Evolutionary conservation across 2,113 vertebrate genomes (phyloP), one percentile per base, ranked within the genome.

Genomic region (Cairina moschata): DNA sequence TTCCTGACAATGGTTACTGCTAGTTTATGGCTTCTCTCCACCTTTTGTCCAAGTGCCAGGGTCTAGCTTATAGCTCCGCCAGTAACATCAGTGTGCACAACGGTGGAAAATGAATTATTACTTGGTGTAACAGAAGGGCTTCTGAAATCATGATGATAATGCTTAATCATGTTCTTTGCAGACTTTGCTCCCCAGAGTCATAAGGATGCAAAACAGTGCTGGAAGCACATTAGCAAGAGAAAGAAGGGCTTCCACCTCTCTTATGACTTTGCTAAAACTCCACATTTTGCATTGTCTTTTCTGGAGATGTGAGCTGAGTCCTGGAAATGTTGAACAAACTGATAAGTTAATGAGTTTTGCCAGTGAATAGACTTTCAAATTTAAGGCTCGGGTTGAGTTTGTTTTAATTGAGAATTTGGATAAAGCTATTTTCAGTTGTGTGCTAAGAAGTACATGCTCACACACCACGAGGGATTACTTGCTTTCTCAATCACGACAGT

Each of bases 21-120:
- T 59, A 72, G 23, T 62, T 90, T n/a, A 36, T 48, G 83, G 62
- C 62, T 75, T 44, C 52, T 68, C 60, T 85, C 73, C 15, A 32
- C 11, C 17, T 34, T 14, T 5, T 26, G 17, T 80, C 59, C 40
- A 17, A 80, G 62, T 34, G 74, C 86, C 72, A 80, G 66, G 46
- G 46, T 68, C 72, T 72, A 62, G 29, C 71, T 88, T 23, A 16
- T 38, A 72, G 78, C 69, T 63, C 82, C 26, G 58, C 65, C 48
- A 22, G 62, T 40, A 86, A 79, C 14, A 83, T 6, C 5, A 3
- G 63, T 91, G 93, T 82, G 91, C 91, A 95, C 58, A 60, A 0
- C 2, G 48, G 56, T 95, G 82, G 87, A 94, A 94, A 97, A 95
- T 84, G 91, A 95, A 72, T 91, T 78, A 87, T 75, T 68, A n/a